These are phyloP conservation scores for Tamias sibiricus DNA, from an alignment of 2,113 vertebrate species.

Conservation along the genomic window DNA sequence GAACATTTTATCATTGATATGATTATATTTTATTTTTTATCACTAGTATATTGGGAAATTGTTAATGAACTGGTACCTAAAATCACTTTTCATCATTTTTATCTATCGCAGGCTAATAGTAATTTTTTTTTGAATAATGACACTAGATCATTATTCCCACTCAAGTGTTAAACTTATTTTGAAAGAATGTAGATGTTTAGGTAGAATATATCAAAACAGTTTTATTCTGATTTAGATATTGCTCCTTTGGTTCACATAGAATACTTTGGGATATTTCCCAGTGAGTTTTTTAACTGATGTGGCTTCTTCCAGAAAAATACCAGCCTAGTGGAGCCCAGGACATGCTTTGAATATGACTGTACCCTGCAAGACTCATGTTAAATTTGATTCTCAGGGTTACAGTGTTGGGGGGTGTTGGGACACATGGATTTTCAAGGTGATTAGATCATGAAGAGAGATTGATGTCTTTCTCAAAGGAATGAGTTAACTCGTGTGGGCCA, in stretches of 20 bases:
- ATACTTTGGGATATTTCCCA: background rate
- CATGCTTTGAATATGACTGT: background rate
- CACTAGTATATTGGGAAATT: background rate
- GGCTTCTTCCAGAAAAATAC: background rate
- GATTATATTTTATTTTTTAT: background rate
- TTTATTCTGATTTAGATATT: background rate
- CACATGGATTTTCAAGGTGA: background rate
- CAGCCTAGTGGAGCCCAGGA: background rate
- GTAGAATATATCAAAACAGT: background rate
- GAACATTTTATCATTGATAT: background rate
- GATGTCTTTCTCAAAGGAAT: background rate
- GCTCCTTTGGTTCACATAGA: background rate
- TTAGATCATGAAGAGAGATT: background rate
- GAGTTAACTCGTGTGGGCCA: background rate
- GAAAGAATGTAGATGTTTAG: background rate
- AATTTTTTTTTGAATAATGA: background rate
- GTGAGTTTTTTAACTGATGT: background rate
- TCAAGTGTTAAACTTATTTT: background rate
- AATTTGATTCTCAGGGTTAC: background rate
- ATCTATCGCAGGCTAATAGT: background rate
- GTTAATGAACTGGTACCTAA: background rate
- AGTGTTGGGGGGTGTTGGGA: background rate
- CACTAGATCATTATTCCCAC: background rate
- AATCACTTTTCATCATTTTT: background rate
- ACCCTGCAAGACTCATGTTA: background rate